Percentiles rank a stretch among this genome's conserved stretches.
These are phyloP conservation scores for Ptychochromis oligacanthus DNA, from an alignment of 2,113 vertebrate species.

Conservation along the genomic window DNA sequence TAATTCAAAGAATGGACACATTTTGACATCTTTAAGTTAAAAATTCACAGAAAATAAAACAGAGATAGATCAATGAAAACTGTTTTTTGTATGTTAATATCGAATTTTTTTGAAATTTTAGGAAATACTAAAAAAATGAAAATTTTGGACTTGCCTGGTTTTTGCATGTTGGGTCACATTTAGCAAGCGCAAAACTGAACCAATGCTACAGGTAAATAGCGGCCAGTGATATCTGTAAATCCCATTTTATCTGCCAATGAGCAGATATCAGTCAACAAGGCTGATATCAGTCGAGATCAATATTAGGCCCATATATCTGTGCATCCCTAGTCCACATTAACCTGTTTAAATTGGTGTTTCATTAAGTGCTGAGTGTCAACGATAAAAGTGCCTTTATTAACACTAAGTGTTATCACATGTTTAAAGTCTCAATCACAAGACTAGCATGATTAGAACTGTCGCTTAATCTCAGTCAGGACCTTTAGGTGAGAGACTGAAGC, in stretches of 20 bases:
- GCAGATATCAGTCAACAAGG: not conserved
- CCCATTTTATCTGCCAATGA: not conserved
- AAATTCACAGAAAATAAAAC: too few species aligned
- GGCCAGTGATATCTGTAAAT: not conserved
- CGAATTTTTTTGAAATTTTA: too few species aligned
- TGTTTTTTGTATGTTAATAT: too few species aligned
- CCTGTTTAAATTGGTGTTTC: conserved; percentile 10
- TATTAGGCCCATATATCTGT: not conserved
- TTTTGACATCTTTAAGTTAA: not conserved
- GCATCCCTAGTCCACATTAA: not conserved
- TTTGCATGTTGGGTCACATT: not conserved
- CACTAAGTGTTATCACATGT: conserved; percentile 51
- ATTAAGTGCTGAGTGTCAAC: conserved; percentile 69
- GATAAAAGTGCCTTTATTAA: conserved; percentile 66
- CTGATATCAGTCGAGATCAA: not conserved
- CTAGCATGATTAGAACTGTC: conserved; percentile 34
- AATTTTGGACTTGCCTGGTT: accelerated
- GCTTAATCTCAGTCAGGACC: conserved; percentile 55
- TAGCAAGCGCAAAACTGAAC: too few species aligned
- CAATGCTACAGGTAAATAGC: not conserved
- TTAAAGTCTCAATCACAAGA: conserved; percentile 64
- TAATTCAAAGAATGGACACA: not conserved
- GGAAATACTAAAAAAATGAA: too few species aligned
- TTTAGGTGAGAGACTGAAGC: conserved; percentile 23
- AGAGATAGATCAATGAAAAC: too few species aligned